These are phyloP conservation scores for Eupristina koningsbergeri DNA, from an alignment of 1,140 invertebrate genomes.

Conservation along the genomic window DNA sequence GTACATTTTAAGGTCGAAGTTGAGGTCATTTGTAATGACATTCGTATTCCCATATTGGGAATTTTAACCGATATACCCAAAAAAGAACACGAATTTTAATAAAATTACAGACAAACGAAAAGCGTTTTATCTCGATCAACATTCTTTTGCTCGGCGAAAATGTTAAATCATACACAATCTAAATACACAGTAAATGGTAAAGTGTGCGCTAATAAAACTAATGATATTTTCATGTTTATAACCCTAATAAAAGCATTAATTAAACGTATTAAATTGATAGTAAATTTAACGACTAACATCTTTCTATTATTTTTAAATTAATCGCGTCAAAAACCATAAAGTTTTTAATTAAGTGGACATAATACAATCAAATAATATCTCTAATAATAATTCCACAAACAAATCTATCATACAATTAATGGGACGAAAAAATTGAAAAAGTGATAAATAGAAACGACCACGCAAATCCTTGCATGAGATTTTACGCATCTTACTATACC, in stretches of 20 bases:
- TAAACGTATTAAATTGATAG: not conserved
- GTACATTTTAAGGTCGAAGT: slow-evolving; percentile 43
- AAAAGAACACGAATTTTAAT: slow-evolving; percentile 28
- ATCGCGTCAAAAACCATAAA: too few relatives aligned
- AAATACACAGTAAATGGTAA: not conserved
- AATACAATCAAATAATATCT: too few relatives aligned
- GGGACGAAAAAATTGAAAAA: slow-evolving; percentile 3
- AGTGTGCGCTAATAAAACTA: not conserved
- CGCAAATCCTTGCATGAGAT: slow-evolving; percentile 39
- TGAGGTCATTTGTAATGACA: slow-evolving; percentile 42
- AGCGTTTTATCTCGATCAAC: not conserved
- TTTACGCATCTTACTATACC: not conserved
- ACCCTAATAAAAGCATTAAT: not conserved
- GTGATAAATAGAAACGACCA: slow-evolving; percentile 29
- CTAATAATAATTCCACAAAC: not conserved
- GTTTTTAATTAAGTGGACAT: too few relatives aligned
- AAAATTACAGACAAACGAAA: slow-evolving; percentile 6
- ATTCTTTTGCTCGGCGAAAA: not conserved
- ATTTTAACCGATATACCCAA: slow-evolving; percentile 26
- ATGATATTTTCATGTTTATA: not conserved
- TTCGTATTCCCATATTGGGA: slow-evolving; percentile 39
- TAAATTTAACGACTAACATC: not conserved
- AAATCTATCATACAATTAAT: not conserved
- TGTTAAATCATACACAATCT: not conserved
- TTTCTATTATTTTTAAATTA: too few relatives aligned